Evolutionary conservation across 2,797 vertebrate genomes (phyloP), one percentile per base, ranked within the genome.

Genomic region (Sylvilagus floridanus): DNA sequence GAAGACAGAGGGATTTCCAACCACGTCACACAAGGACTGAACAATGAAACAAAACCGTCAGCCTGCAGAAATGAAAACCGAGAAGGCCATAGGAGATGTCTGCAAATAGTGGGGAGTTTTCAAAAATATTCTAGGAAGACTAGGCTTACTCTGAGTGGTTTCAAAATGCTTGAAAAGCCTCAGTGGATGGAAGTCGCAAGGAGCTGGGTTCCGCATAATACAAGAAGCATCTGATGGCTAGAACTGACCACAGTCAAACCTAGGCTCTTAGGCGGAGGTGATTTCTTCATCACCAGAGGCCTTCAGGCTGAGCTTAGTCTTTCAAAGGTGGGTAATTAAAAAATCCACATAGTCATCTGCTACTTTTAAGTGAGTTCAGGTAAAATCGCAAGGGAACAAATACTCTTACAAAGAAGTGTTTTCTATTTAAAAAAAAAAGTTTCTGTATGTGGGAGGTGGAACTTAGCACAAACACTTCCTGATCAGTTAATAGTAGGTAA

Each of bases 381-480:
- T 79, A 63, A 87, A 83, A 93, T 91, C 54, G 14, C 63, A 42
- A n/a, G 37, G 26, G 50, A 72, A 84, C 76, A 95, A 78, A 76
- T 63, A 60, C 21, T 14, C 17, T 73, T 85, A 35, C 69, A 90
- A 94, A 93, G n/a, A 94, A 83, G 17, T 90, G 3, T n/a, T 88
- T n/a, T 47, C 47, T 85, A 5, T 82, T 16, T n/a, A n/a, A n/a
- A 90, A 81, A 72, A 82, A 77, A n/a, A 84, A 82, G 16, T 76
- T 95, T 78, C 50, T 85, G 8, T 81, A 12, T 86, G 21, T 7
- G 81, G 37, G 26, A 83, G 12, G 30, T 24, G 63, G 63, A 35
- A 76, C 24, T 13, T 35, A 84, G 60, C 68, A 84, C 52, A 86
- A 4, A 12, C 68, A 10, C 42, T 26, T 47, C 68, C 37, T 62